Conservation (phyloP, 2,888 invertebrate species). For the Dicycla oo region DNA sequence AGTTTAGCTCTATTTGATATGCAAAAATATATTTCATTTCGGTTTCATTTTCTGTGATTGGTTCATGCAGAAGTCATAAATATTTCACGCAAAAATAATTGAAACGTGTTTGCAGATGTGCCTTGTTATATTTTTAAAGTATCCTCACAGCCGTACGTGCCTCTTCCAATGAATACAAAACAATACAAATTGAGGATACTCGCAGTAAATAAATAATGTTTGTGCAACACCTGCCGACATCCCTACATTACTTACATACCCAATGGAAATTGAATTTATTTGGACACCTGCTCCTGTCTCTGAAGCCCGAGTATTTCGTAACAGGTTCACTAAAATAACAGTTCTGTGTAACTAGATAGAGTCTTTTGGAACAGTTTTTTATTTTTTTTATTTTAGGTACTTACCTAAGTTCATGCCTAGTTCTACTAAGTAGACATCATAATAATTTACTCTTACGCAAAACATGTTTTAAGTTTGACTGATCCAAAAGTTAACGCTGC, state of each 20-base stretch:
- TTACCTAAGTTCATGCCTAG: background rate
- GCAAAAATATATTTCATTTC: conserved; percentile 30
- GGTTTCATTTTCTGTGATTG: conserved; percentile 11
- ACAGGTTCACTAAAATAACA: conserved; percentile 39
- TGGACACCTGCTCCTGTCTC: conserved; percentile 67
- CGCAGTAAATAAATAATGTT: conserved; percentile 53
- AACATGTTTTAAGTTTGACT: background rate
- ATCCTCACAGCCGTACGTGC: conserved; percentile 18
- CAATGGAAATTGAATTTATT: conserved; percentile 72
- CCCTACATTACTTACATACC: conserved; percentile 47
- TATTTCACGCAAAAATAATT: conserved; percentile 31
- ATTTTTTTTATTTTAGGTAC: conserved; percentile 3
- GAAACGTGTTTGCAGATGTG: conserved; percentile 40
- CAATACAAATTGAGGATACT: conserved; percentile 48
- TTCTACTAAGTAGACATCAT: background rate
- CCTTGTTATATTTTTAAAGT: conserved; percentile 48
- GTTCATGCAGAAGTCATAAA: background rate
- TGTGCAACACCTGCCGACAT: conserved; percentile 62
- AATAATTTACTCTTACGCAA: conserved; percentile 4
- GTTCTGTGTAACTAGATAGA: background rate
- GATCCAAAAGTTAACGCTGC: background rate
- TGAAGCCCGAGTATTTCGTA: conserved; percentile 44
- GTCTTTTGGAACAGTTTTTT: background rate
- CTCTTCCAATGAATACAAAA: conserved; percentile 50
- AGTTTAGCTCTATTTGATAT: conserved; percentile 25